Evolutionary conservation across 2,888 invertebrate genomes (phyloP).

Genomic region (Xanthia icteritia): DNA sequence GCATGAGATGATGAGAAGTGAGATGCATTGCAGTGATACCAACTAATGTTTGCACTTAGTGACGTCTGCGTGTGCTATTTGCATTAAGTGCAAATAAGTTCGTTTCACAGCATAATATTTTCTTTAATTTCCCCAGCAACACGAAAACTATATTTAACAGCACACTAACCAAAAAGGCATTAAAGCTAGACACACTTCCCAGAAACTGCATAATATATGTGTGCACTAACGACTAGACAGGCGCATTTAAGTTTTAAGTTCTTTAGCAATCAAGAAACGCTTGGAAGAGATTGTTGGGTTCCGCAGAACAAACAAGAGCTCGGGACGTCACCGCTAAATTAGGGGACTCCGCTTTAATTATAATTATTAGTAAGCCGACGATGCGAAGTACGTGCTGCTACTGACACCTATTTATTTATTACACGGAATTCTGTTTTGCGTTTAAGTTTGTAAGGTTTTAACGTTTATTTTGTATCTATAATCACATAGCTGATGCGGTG

Average conservation of each 20-base stretch:
- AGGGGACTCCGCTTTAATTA: conserved; percentile 50
- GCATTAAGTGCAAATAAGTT: conserved; percentile 16
- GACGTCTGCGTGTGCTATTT: conserved; percentile 2
- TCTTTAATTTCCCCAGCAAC: conserved; percentile 33
- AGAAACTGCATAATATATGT: conserved; percentile 66
- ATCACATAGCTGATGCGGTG: neutral
- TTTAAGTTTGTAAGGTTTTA: neutral
- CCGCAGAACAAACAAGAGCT: conserved; percentile 57
- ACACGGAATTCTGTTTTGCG: conserved; percentile 11
- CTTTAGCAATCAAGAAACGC: conserved; percentile 71
- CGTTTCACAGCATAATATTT: conserved; percentile 20
- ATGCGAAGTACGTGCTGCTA: conserved; percentile 33
- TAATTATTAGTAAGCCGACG: conserved; percentile 45
- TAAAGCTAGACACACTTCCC: conserved; percentile 43
- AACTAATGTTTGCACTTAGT: neutral
- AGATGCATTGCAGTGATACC: neutral
- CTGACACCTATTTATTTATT: conserved; percentile 50
- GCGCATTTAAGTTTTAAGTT: conserved; percentile 74
- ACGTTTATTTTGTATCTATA: neutral
- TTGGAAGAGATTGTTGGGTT: conserved; percentile 66
- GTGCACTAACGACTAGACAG: conserved; percentile 59
- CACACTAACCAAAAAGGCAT: conserved; percentile 47
- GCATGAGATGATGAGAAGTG: neutral
- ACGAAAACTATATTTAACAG: conserved; percentile 35
- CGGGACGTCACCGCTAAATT: conserved; percentile 48